phyloP scores from a whole-genome alignment of 2,113 vertebrate genomes.

The Brachyhypopomus occidentalis region DNA sequence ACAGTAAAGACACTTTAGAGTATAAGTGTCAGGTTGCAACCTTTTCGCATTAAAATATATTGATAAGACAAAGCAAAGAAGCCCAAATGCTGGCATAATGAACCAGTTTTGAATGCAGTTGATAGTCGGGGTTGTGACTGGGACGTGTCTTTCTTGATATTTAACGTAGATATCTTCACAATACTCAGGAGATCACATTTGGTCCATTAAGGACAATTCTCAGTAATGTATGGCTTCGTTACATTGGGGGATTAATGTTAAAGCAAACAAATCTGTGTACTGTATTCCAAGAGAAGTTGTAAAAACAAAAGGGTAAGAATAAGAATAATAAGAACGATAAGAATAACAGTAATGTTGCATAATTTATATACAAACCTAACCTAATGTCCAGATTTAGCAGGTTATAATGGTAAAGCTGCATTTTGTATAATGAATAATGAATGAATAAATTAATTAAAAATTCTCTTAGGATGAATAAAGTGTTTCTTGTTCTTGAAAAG shows the following conservation, averaged over 20 bases:
- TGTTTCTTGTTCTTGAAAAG: no score
- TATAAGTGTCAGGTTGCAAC: background rate
- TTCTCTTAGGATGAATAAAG: background rate
- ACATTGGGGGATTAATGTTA: background rate
- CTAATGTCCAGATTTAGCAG: background rate
- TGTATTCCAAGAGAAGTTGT: background rate
- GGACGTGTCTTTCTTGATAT: no score
- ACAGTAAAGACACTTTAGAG: background rate
- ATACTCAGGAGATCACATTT: no score
- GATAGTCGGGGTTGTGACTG: background rate
- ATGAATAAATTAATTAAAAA: background rate
- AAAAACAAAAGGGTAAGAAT: no score
- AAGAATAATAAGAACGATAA: no score
- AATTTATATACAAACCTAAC: background rate
- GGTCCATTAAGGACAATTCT: background rate
- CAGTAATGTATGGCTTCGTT: background rate
- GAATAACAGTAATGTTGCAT: background rate
- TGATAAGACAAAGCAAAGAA: background rate
- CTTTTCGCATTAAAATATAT: background rate
- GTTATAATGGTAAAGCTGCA: background rate
- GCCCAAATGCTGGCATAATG: background rate
- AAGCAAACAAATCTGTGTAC: background rate
- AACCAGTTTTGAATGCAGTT: background rate
- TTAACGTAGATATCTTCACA: no score
- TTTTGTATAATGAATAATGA: background rate